Base-by-base conservation (phyloP, 2,797 vertebrate genomes). In the Rhyacichthys aspro region DNA sequence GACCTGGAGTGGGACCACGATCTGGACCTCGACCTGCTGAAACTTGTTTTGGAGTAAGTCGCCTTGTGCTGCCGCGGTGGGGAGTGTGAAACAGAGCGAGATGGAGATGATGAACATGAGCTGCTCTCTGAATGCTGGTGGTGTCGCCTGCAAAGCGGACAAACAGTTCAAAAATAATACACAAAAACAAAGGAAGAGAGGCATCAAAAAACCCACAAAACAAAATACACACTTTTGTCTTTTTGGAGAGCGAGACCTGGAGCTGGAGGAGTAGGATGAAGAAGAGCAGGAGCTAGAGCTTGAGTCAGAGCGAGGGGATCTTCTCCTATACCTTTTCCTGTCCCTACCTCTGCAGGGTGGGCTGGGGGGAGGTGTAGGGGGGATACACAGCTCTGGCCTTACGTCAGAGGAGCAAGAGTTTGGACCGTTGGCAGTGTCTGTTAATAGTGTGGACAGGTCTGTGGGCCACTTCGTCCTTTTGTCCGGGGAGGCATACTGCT, bases 191-290 rank as follows among this genome's bases (percentile, higher is more conserved):
- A 42, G 5, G 6, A 9, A 37, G 5, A n/a, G 38, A 28, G 23
- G 7, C 23, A 28, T 47, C 8, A 47, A 47, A 8, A 17, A 41
- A 54, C 7, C 10, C 2, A 41, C 11, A 17, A 10, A 38, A 11
- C 12, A 12, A 15, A 18, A 32, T 28, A 15, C 42, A 34, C 44
- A 98, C 96, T 92, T 95, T 79, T 90, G 92, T 85, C 93, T 91
- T 33, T 94, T 93, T 17, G 95, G 95, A 56, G 96, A 96, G 32
- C 86, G 74, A 0, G 94, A 95, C 23, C 81, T 55, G 36, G 94
- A 92, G 45, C 88, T 78, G 54, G 90, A 95, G 0, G 84, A 93
- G 0, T 88, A 1, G 84, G 87, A 64, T 0, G 82, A 89, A 0
- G 84, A 83, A 0, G 75, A 81, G 7, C 72, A 8, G 2, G 90